Percentiles rank a stretch among this genome's conserved stretches.
These are phyloP conservation scores for Nomada fucata DNA, from an alignment of 2,888 invertebrate species.

Conservation along the genomic window DNA sequence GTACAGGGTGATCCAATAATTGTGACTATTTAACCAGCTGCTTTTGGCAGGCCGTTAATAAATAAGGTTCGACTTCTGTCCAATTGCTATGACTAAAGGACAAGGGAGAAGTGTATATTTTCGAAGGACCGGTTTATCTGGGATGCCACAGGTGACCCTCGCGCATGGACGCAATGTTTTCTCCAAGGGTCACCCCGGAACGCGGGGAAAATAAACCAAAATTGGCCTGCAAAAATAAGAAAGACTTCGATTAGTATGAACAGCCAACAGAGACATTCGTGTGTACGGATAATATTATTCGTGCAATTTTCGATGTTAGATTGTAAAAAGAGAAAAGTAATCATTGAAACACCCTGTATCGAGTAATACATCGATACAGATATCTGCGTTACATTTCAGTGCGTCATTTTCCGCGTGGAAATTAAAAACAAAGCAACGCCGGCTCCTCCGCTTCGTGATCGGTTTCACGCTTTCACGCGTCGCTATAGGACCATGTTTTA, in stretches of 20 bases:
- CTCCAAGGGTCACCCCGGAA: no score
- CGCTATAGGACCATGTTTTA: slow-evolving; percentile 7
- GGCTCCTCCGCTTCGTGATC: not conserved
- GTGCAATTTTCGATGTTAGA: no score
- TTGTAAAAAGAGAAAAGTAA: no score
- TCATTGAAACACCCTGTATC: slow-evolving; percentile 5
- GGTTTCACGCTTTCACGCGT: slow-evolving; percentile 30
- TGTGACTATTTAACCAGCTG: not conserved
- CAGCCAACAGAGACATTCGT: no score
- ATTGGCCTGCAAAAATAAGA: no score
- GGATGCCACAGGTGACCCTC: no score
- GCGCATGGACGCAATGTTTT: no score
- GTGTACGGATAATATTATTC: no score
- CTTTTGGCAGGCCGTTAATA: not conserved
- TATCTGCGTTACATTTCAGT: slow-evolving; percentile 5
- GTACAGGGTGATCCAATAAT: not conserved
- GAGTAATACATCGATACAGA: not conserved
- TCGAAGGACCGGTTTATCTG: not conserved
- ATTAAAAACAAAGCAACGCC: slow-evolving; percentile 7
- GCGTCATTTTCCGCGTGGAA: slow-evolving; percentile 7
- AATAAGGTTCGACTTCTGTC: no score
- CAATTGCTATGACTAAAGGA: no score
- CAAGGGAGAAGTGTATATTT: not conserved
- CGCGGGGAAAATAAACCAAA: no score
- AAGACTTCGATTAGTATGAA: no score